Conservation (phyloP, 2,888 invertebrate genomes). For the Epiblema foenella region DNA sequence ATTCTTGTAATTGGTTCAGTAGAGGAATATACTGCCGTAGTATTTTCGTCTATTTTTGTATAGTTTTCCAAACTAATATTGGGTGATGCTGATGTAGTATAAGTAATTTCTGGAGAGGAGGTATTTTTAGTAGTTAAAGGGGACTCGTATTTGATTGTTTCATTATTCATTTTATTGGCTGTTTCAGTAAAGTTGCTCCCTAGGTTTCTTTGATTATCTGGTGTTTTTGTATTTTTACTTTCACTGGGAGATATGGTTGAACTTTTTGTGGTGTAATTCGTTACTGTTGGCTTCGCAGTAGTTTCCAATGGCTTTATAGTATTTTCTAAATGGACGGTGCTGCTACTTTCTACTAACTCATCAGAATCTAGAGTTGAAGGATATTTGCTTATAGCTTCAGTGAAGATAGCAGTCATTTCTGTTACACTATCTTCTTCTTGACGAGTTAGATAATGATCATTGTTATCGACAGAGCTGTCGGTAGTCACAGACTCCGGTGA, state of each 20-base stretch:
- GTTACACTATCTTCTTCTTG: conserved; percentile 47
- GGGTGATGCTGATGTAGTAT: not conserved
- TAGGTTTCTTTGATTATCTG: conserved; percentile 77
- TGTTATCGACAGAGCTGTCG: not conserved
- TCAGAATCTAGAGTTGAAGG: conserved; percentile 60
- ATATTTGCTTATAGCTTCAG: conserved; percentile 49
- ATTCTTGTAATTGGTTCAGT: not conserved
- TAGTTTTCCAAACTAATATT: not conserved
- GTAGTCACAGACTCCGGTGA: conserved; percentile 16
- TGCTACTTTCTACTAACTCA: conserved; percentile 69
- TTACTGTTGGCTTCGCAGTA: conserved; percentile 65
- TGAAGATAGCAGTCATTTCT: conserved; percentile 48
- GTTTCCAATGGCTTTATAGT: conserved; percentile 68
- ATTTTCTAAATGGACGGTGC: conserved; percentile 70
- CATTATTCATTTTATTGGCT: conserved; percentile 22
- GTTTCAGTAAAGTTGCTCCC: conserved; percentile 67
- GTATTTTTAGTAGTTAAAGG: not conserved
- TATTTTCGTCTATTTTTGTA: not conserved
- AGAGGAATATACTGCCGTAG: not conserved
- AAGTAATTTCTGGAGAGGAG: not conserved
- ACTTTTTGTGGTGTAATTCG: conserved; percentile 55
- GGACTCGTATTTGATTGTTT: conserved; percentile 23
- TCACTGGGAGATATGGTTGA: conserved; percentile 60
- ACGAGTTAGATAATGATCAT: conserved; percentile 42
- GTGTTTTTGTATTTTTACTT: conserved; percentile 74